phyloP scores from a whole-genome alignment of 2,113 vertebrate species.

The Delphinapterus leucas region DNA sequence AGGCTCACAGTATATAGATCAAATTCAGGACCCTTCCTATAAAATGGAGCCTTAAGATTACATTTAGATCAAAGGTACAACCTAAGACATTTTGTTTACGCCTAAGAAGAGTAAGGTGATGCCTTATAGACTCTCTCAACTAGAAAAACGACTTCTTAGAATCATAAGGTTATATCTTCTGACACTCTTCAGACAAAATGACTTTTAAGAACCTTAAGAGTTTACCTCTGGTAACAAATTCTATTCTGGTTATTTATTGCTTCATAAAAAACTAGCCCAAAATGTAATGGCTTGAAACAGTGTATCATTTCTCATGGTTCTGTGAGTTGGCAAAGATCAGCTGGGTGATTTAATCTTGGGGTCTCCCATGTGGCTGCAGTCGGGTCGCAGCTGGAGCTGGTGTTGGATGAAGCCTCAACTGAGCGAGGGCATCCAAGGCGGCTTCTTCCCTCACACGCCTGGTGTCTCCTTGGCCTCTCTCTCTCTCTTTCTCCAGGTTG shows the following conservation, averaged over 20 bases:
- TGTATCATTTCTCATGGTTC: neutral
- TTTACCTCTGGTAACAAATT: slow-evolving; percentile 19
- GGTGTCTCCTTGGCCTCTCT: neutral
- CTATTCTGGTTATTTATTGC: neutral
- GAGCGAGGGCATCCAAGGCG: neutral
- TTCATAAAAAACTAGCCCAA: neutral
- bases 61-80: neutral
- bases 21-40: neutral
- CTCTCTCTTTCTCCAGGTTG: neutral
- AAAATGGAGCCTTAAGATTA: neutral
- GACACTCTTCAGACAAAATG: neutral
- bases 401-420: neutral
- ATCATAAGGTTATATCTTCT: neutral
- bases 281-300: neutral
- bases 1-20: neutral
- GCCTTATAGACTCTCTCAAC: neutral
- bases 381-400: neutral
- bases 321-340: neutral
- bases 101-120: neutral
- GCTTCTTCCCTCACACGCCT: neutral
- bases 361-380: neutral
- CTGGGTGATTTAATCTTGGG: neutral
- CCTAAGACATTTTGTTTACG: neutral
- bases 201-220: neutral
- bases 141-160: slow-evolving; percentile 3